Percentiles rank a stretch among this genome's conserved stretches.
Evolutionary conservation across 53 echinoderm and acorn worm genomes (phyloP).

Genomic region (Henricia sp.): DNA sequence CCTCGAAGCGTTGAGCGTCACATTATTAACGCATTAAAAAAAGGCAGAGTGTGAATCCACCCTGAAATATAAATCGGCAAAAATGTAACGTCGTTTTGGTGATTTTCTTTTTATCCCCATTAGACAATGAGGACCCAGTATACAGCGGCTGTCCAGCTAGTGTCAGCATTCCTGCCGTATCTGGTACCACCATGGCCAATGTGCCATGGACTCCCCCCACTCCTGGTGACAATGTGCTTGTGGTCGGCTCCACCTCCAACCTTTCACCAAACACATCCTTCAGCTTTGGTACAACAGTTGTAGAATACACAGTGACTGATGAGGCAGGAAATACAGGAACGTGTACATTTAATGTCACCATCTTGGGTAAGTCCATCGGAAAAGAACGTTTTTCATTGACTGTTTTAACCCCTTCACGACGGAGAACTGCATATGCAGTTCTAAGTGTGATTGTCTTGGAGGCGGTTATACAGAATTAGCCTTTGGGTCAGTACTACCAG

Average conservation of each 20-base stretch:
- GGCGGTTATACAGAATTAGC: no score
- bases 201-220: conserved; percentile 5
- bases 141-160: conserved; percentile 28
- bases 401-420: no score
- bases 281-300: conserved; percentile 43
- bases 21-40: no score
- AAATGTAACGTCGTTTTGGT: no score
- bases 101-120: background rate
- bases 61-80: no score
- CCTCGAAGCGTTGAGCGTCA: no score
- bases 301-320: conserved; percentile 64
- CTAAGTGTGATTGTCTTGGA: no score
- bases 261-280: conserved; percentile 11
- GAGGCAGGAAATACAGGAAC: conserved; percentile 34
- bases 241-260: background rate
- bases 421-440: no score
- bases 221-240: conserved; percentile 46
- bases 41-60: no score
- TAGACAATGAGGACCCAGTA: conserved; percentile 47
- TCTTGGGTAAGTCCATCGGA: conserved; percentile 51
- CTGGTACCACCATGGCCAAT: background rate
- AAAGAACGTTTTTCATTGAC: no score
- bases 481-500: no score
- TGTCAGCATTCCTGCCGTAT: conserved; percentile 29
- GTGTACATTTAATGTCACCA: conserved; percentile 65